Evolutionary conservation across 2,113 vertebrate genomes (phyloP).

Genomic region (Lycaon pictus): DNA sequence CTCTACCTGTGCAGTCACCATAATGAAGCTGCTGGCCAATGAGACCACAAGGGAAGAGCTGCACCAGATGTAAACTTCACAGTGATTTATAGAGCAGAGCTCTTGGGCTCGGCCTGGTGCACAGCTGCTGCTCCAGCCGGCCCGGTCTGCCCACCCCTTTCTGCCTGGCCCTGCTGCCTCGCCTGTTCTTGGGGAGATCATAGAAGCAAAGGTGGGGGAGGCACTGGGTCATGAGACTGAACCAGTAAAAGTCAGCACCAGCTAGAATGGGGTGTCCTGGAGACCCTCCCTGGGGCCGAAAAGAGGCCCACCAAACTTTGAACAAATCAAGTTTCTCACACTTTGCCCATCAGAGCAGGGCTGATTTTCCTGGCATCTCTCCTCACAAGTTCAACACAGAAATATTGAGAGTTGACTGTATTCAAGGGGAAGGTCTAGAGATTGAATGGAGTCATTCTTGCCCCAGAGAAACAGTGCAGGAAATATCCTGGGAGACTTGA

Average conservation of each 20-base stretch:
- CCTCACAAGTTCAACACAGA: neutral
- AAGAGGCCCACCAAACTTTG: neutral
- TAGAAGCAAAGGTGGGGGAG: neutral
- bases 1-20: neutral
- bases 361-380: neutral
- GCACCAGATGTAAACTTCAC: slow-evolving; percentile 56
- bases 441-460: neutral
- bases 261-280: neutral
- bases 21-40: neutral
- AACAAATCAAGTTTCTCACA: neutral
- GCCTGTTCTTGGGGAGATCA: neutral
- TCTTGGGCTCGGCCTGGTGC: neutral
- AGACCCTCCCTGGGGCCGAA: neutral
- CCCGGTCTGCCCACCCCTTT: neutral
- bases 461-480: neutral
- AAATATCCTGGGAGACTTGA: neutral
- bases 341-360: neutral
- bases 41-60: neutral
- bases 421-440: neutral
- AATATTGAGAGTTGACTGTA: neutral
- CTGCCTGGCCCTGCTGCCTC: neutral
- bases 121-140: neutral
- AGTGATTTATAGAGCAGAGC: slow-evolving; percentile 41
- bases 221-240: neutral
- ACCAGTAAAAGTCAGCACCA: neutral